Conservation (phyloP, 2,797 vertebrate genomes). For the Sphaeramia orbicularis region DNA sequence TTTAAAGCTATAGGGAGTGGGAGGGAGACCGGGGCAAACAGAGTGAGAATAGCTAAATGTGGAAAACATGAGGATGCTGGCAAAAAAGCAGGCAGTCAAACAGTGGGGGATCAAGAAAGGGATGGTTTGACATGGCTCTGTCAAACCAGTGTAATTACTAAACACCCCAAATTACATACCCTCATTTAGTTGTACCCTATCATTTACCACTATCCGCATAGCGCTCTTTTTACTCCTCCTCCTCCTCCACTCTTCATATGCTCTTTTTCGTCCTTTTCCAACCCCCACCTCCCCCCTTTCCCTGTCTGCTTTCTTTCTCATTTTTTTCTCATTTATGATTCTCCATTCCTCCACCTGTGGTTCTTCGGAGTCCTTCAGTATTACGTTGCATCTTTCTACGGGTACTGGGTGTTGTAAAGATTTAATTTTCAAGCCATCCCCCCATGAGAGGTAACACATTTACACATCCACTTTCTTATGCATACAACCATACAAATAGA, state of each 20-base stretch:
- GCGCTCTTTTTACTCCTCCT: slow-evolving; percentile 67
- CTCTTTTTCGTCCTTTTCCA: slow-evolving; percentile 16
- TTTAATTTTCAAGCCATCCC: slow-evolving; percentile 20
- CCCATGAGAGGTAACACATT: slow-evolving; percentile 9
- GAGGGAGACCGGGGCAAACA: slow-evolving; percentile 43
- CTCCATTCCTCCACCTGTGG: slow-evolving; percentile 43
- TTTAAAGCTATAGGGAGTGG: slow-evolving; percentile 63
- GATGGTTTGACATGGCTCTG: slow-evolving; percentile 80
- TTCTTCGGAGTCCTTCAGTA: slow-evolving; percentile 35
- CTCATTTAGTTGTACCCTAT: slow-evolving; percentile 84
- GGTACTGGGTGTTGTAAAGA: slow-evolving; percentile 26
- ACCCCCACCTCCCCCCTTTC: neutral
- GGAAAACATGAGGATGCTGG: slow-evolving; percentile 80
- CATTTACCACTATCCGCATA: slow-evolving; percentile 80
- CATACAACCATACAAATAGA: slow-evolving; percentile 16
- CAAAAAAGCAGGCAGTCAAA: slow-evolving; percentile 53
- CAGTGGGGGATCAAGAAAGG: slow-evolving; percentile 72
- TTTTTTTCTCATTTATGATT: slow-evolving; percentile 36
- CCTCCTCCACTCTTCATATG: slow-evolving; percentile 24
- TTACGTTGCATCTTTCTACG: slow-evolving; percentile 27
- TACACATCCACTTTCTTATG: neutral
- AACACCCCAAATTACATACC: slow-evolving; percentile 86
- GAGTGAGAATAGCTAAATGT: slow-evolving; percentile 78
- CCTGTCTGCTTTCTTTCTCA: slow-evolving; percentile 33
- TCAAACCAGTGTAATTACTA: slow-evolving; percentile 85